Evolutionary conservation across 2,113 vertebrate species (phyloP).

Genomic region (Vimba vimba): DNA sequence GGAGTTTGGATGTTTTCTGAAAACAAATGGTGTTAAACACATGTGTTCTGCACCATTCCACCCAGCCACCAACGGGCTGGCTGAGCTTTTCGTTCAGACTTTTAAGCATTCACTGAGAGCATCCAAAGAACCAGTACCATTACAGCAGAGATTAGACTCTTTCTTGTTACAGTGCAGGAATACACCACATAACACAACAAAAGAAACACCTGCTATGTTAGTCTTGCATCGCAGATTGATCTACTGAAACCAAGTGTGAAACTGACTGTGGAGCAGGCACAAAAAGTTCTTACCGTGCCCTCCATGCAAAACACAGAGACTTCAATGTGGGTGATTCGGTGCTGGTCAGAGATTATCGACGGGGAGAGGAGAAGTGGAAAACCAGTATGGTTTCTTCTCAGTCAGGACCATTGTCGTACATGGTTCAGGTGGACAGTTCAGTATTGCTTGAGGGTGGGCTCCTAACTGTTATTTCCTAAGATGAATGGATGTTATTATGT

Average conservation of each 20-base stretch:
- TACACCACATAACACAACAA: constrained; percentile 34
- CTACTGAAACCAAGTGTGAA: constrained; percentile 34
- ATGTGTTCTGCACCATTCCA: constrained; percentile 29
- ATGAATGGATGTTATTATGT: background rate
- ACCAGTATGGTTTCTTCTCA: constrained; percentile 9
- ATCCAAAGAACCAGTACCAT: background rate
- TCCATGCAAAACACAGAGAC: background rate
- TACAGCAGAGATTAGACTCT: constrained; percentile 1
- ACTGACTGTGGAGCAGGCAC: constrained; percentile 11
- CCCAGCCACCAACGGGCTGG: background rate
- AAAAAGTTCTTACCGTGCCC: background rate
- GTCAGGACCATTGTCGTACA: constrained; percentile 23
- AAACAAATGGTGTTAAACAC: constrained; percentile 15
- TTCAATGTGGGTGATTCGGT: constrained; percentile 26
- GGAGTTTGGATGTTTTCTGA: constrained; percentile 35
- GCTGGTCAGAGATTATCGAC: constrained; percentile 24
- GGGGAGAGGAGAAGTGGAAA: constrained; percentile 39
- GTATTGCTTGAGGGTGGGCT: too few species aligned
- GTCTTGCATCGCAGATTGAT: constrained; percentile 31
- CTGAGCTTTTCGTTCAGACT: constrained; percentile 43
- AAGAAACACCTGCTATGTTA: constrained; percentile 29
- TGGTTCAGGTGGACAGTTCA: background rate
- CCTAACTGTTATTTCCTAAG: background rate
- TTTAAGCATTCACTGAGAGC: constrained; percentile 33
- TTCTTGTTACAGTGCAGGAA: constrained; percentile 4